Evolutionary conservation across 2,113 vertebrate species (phyloP), one percentile per base, ranked within the genome.

Genomic region (Phyllopteryx taeniolatus): DNA sequence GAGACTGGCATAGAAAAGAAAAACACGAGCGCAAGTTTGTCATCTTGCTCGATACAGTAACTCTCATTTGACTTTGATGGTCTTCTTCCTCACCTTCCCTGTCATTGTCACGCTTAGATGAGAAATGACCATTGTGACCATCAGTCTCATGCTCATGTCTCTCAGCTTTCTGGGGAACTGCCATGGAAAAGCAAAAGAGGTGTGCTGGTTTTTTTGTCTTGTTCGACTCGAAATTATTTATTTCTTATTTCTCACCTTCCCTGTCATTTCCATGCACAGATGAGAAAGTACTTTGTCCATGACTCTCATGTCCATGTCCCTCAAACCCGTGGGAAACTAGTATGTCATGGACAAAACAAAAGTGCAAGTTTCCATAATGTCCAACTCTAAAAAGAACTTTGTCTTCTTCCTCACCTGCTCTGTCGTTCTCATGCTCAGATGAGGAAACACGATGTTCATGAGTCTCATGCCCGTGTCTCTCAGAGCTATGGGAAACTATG

Each of bases 141-240:
- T 64, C 68, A 42, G 31, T 70, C 22, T 27, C 27, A 27, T 27
- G 27, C 27, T 76, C 64, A n/a, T 20, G 61, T 19, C 35, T 17
- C 20, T 65, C 62, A 44, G 77, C 77, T 35, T 70, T 72, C 57
- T 74, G 63, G 53, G 71, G 67, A 35, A 35, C 85, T 70, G 68
- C 63, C 59, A 17, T 13, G 22, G 15, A 61, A 33, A 61, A 61
- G 11, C 22, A 31, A 61, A 20, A 63, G 33, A 63, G 33, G 4
- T 6, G 8, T 35, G 7, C 60, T 4, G 31, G 11, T 5, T 39
- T 6, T 39, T 39, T 39, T 39, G 35, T 39, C 35, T 39, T 2
- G 35, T 14, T 33, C 22, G 2, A 13, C 15, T 59, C n/a, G 8
- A 22, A 14, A 60, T 47, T 47, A 2, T 9, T 47, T 12, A n/a